Evolutionary conservation across 2,888 invertebrate genomes (phyloP).

Genomic region (Synanthedon andrenaeformis): DNA sequence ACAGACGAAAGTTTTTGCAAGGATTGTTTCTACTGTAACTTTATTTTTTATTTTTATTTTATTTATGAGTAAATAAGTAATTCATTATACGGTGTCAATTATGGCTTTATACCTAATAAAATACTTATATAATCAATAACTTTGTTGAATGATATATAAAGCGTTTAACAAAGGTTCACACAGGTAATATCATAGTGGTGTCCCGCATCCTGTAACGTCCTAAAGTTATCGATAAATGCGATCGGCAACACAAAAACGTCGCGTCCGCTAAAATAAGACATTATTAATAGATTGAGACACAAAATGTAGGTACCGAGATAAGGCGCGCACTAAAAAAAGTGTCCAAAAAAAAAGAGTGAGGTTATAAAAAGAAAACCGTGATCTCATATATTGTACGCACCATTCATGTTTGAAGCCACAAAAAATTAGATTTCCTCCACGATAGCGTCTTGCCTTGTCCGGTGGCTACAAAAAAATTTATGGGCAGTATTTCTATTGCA

Average conservation of each 20-base stretch:
- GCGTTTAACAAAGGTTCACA: no score
- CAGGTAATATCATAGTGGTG: constrained; percentile 18
- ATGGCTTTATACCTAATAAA: not conserved
- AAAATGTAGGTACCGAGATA: constrained; percentile 59
- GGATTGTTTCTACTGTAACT: no score
- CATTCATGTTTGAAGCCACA: constrained; percentile 61
- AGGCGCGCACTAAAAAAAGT: constrained; percentile 28
- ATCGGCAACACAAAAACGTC: constrained; percentile 41
- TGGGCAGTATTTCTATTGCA: constrained; percentile 8
- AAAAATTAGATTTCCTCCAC: constrained; percentile 60
- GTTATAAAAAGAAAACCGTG: constrained; percentile 61
- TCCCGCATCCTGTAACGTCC: constrained; percentile 21
- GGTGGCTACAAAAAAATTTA: constrained; percentile 44
- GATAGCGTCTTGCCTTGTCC: constrained; percentile 60
- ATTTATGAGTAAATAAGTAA: no score
- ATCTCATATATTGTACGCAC: constrained; percentile 66
- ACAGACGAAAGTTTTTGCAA: not conserved
- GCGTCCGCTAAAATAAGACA: constrained; percentile 54
- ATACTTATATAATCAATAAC: not conserved
- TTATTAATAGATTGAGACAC: constrained; percentile 68
- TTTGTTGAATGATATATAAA: not conserved
- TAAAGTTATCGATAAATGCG: constrained; percentile 35
- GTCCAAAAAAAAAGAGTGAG: constrained; percentile 41
- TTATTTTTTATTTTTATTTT: no score
- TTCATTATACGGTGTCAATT: no score